These are phyloP conservation scores for Podarcis cretensis DNA, from an alignment of 2,113 vertebrate genomes.

Conservation along the genomic window DNA sequence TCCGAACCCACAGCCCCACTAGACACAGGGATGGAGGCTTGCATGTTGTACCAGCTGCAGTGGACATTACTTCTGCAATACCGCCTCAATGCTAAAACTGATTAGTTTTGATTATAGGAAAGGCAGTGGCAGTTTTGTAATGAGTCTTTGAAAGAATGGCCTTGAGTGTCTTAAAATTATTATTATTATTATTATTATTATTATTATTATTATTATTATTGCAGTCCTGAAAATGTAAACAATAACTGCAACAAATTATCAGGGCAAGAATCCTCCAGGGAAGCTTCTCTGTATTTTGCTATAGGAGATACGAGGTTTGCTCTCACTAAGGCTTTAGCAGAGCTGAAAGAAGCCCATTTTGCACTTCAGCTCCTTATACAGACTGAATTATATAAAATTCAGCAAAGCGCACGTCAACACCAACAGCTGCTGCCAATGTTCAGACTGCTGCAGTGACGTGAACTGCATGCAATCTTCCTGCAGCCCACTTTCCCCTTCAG, in stretches of 20 bases:
- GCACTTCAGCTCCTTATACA: not conserved
- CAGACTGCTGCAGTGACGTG: not conserved
- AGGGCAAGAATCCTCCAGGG: not conserved
- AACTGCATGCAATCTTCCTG: not conserved
- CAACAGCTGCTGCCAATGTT: not conserved
- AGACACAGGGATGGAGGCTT: no score
- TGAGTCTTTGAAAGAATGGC: not conserved
- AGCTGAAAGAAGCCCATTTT: not conserved
- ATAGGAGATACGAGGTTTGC: not conserved
- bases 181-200: no score
- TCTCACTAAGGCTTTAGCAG: not conserved
- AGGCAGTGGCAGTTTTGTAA: not conserved
- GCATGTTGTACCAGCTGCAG: no score
- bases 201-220: no score
- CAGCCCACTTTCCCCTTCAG: not conserved
- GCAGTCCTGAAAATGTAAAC: not conserved
- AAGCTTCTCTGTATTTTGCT: not conserved
- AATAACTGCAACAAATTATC: not conserved
- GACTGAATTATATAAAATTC: not conserved
- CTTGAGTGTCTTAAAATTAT: not conserved
- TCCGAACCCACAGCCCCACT: no score
- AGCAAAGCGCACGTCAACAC: not conserved
- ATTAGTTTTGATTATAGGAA: not conserved
- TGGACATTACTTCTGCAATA: no score
- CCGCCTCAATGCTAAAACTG: not conserved